These are phyloP conservation scores for Dryococelus australis DNA, from an alignment of 2,888 invertebrate genomes.

Conservation along the genomic window DNA sequence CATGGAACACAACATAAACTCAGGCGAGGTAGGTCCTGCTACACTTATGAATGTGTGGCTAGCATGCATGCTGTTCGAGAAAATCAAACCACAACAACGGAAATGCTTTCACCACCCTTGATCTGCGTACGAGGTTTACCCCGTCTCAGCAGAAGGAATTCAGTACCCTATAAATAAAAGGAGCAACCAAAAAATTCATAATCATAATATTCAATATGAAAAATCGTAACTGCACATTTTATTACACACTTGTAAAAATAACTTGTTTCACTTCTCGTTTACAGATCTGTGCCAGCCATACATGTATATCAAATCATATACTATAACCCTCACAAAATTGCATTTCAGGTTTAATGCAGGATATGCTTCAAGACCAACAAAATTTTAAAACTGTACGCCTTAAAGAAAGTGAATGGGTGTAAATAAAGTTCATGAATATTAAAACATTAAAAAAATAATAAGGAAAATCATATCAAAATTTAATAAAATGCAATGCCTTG, in stretches of 20 bases:
- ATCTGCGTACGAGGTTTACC: too few species aligned
- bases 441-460: neutral
- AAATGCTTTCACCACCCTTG: too few species aligned
- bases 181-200: neutral
- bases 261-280: neutral
- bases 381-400: neutral
- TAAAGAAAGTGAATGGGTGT: neutral
- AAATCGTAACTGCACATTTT: conserved; percentile 7
- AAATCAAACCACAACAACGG: too few species aligned
- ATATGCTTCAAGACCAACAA: neutral
- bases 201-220: neutral
- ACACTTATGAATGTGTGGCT: too few species aligned
- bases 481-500: neutral
- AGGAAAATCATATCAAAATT: neutral
- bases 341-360: neutral
- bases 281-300: neutral
- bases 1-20: too few species aligned
- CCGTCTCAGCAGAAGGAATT: too few species aligned
- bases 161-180: neutral
- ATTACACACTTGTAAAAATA: neutral
- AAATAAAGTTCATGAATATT: neutral
- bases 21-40: too few species aligned
- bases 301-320: conserved; percentile 3
- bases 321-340: neutral
- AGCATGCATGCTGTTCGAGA: too few species aligned